Evolutionary conservation across 2,888 invertebrate genomes (phyloP).

Genomic region (Galerucella nymphaeae): DNA sequence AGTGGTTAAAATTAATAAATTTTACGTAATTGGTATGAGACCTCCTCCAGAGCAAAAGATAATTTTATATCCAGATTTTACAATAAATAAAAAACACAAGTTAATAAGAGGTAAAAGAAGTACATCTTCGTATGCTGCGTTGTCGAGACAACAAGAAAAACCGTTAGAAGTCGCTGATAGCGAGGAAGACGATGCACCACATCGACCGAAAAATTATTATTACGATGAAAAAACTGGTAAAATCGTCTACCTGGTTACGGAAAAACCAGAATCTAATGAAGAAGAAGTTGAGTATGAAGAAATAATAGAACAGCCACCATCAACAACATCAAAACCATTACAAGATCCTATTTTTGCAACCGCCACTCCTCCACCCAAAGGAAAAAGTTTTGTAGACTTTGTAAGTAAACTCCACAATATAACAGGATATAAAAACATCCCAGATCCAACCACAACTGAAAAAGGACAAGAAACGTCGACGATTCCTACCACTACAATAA

Average conservation of each 20-base stretch:
- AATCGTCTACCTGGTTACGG: constrained; percentile 61
- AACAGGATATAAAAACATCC: constrained; percentile 56
- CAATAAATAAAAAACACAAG: constrained; percentile 39
- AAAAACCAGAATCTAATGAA: constrained; percentile 45
- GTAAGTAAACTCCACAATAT: constrained; percentile 56
- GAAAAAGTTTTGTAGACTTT: constrained; percentile 58
- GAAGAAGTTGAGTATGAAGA: constrained; percentile 54
- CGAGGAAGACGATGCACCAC: constrained; percentile 62
- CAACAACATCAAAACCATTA: constrained; percentile 47
- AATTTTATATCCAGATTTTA: constrained; percentile 54
- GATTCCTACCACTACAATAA: constrained; percentile 46
- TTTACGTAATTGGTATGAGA: constrained; percentile 60
- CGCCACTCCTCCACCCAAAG: constrained; percentile 53
- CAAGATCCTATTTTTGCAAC: constrained; percentile 51
- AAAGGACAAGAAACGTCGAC: constrained; percentile 48
- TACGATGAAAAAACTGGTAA: constrained; percentile 61
- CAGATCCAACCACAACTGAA: constrained; percentile 60
- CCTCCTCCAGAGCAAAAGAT: constrained; percentile 58
- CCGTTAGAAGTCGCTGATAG: constrained; percentile 48
- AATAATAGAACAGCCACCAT: constrained; percentile 43
- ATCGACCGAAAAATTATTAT: constrained; percentile 60
- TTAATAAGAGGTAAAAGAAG: constrained; percentile 52
- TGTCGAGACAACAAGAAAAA: constrained; percentile 49
- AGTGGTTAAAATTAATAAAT: constrained; percentile 54
- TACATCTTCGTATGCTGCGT: constrained; percentile 54